Conservation (phyloP, 2,113 vertebrate genomes). For the Anarrhichthys ocellatus region DNA sequence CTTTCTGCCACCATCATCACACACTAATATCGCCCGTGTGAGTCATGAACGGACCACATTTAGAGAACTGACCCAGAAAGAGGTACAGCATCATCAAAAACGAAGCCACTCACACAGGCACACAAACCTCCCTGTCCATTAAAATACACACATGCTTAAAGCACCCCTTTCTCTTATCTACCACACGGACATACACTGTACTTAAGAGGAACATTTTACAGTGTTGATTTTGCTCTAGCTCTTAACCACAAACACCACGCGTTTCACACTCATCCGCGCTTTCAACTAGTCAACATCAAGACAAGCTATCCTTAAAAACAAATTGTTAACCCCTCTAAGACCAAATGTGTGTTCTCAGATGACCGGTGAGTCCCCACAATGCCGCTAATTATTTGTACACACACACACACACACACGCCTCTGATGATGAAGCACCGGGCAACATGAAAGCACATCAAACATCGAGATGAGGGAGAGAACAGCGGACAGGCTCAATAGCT, state of each 20-base stretch:
- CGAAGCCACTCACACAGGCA: neutral
- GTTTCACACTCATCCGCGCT: neutral
- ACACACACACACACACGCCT: slow-evolving; percentile 17
- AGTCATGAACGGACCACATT: slow-evolving; percentile 51
- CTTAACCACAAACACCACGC: neutral
- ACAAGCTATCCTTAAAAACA: neutral
- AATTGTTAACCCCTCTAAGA: neutral
- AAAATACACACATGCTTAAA: neutral
- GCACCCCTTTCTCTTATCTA: neutral
- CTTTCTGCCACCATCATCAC: slow-evolving; percentile 29
- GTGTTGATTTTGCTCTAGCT: neutral
- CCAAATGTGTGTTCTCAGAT: neutral
- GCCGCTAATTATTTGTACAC: slow-evolving; percentile 21
- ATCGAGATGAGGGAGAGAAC: slow-evolving; percentile 61
- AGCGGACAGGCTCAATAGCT: slow-evolving; percentile 42
- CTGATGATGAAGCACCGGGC: slow-evolving; percentile 54
- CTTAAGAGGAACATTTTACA: neutral
- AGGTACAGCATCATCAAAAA: slow-evolving; percentile 42
- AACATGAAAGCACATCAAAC: slow-evolving; percentile 71
- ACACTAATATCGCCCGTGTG: slow-evolving; percentile 46
- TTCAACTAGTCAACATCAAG: neutral
- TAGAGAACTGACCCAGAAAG: slow-evolving; percentile 61
- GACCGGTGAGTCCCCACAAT: neutral
- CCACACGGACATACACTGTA: neutral
- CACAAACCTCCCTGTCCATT: slow-evolving; percentile 2